Evolutionary conservation across 2,797 vertebrate species (phyloP), one percentile per base, ranked within the genome.

Genomic region (Iguana delicatissima): DNA sequence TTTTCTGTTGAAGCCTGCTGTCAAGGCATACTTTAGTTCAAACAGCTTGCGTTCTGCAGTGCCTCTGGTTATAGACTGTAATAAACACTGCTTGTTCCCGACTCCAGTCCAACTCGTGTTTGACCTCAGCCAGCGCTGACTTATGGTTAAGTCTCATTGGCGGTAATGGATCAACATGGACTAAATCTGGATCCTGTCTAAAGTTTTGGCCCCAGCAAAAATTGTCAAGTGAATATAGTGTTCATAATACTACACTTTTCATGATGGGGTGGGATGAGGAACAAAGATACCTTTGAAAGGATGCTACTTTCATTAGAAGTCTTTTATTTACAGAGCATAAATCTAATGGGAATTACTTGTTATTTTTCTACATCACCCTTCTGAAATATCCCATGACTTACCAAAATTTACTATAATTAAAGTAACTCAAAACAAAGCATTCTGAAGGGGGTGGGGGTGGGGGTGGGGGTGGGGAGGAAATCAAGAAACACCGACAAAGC

Each of bases 291-390:
- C 12, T 42, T 57, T 14, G 1, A 82, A 80, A 42, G 87, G 24
- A 0, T 0, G 52, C 35, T 85, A 2, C 73, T 89, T 59, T 8
- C 2, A 64, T 89, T 77, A 76, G 18, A 46, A 59, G 42, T n/a
- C 35, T 26, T 46, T 0, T 81, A 1, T 83, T 84, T 32, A 0
- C 64, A 87, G 85, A 64, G n/a, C 38, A 92, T 55, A 94, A 87
- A 80, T 64, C 89, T 93, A 32, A 86, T 57, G 22, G 55, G 85
- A 6, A 10, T 86, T 81, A 6, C 55, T 12, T 59, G n/a, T 67
- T n/a, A 35, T 14, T 22, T 73, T 73, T 73, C 1, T 42, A 42
- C 8, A 12, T 52, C 14, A 8, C 76, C 20, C 32, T 35, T 59
- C 12, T 42, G 72, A 86, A 86, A 38, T 22, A 76, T 18, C 22